Percentiles rank a stretch among this genome's conserved stretches.
Evolutionary conservation across 2,888 invertebrate species (phyloP).

Genomic region (Aporophyla lueneburgensis): DNA sequence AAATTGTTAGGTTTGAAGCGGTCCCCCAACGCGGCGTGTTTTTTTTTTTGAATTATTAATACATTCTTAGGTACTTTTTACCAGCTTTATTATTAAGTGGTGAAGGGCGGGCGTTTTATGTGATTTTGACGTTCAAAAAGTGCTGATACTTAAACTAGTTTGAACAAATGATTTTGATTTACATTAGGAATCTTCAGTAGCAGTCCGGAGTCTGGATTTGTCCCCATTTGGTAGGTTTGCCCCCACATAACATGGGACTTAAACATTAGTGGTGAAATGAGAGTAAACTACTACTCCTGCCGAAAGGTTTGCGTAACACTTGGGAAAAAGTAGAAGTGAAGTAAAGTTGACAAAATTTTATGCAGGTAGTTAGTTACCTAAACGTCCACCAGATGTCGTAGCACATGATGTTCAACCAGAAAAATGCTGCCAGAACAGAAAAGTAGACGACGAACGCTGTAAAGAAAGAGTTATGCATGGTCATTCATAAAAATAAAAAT

Average conservation of each 20-base stretch:
- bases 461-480: conserved; percentile 54
- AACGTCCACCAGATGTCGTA: conserved; percentile 95
- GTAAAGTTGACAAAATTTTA: background rate
- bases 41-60: too few species aligned
- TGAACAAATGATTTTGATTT: background rate
- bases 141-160: background rate
- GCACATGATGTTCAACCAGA: conserved; percentile 94
- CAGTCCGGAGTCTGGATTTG: too few species aligned
- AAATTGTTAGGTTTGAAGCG: too few species aligned
- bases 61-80: too few species aligned
- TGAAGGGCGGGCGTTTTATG: too few species aligned
- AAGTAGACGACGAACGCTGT: conserved; percentile 92
- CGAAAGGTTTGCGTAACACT: background rate
- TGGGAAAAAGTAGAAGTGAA: background rate
- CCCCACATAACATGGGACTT: too few species aligned
- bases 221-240: too few species aligned
- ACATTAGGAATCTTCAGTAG: background rate
- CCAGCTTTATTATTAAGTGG: too few species aligned
- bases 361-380: conserved; percentile 86
- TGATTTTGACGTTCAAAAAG: background rate
- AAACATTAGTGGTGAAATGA: background rate
- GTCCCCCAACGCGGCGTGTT: too few species aligned
- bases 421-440: conserved; percentile 92
- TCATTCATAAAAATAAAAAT: too few species aligned
- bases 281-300: background rate